phyloP scores from a whole-genome alignment of 1,140 invertebrate genomes.

The Manduca sexta region DNA sequence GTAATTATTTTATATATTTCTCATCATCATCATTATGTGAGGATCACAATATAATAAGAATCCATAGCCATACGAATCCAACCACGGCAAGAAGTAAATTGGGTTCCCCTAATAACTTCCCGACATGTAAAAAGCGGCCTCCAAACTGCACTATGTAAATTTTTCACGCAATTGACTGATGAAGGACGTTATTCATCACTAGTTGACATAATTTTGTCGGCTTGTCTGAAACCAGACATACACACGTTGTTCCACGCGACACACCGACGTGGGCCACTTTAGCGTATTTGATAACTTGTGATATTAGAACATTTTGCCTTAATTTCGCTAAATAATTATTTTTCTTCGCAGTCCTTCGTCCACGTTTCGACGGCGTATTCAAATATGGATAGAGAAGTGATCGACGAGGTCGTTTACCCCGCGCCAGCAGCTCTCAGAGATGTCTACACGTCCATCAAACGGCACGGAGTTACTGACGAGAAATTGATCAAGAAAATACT shows the following conservation, averaged over 20 bases:
- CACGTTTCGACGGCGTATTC: constrained; percentile 91
- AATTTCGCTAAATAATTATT: not conserved
- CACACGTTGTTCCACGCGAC: too few species aligned
- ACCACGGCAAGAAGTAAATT: not conserved
- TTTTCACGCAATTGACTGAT: too few species aligned
- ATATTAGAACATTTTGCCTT: not conserved
- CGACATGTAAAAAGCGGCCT: not conserved
- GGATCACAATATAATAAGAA: too few species aligned
- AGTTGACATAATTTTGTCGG: too few species aligned
- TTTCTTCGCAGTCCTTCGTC: constrained; percentile 76
- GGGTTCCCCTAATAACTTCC: not conserved
- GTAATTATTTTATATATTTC: constrained; percentile 1
- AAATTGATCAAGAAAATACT: constrained; percentile 5
- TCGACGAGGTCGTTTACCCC: constrained; percentile 81
- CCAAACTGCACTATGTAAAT: not conserved
- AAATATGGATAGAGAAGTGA: constrained; percentile 81
- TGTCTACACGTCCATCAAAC: constrained; percentile 49
- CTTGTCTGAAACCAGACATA: too few species aligned
- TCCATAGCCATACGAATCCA: not conserved
- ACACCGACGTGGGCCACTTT: too few species aligned
- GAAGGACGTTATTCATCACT: too few species aligned
- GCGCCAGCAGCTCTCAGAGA: constrained; percentile 77
- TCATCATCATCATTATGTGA: too few species aligned
- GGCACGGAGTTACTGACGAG: constrained; percentile 12
- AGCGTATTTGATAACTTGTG: not conserved